Conservation (phyloP, 2,113 vertebrate genomes). For the Eleginops maclovinus region DNA sequence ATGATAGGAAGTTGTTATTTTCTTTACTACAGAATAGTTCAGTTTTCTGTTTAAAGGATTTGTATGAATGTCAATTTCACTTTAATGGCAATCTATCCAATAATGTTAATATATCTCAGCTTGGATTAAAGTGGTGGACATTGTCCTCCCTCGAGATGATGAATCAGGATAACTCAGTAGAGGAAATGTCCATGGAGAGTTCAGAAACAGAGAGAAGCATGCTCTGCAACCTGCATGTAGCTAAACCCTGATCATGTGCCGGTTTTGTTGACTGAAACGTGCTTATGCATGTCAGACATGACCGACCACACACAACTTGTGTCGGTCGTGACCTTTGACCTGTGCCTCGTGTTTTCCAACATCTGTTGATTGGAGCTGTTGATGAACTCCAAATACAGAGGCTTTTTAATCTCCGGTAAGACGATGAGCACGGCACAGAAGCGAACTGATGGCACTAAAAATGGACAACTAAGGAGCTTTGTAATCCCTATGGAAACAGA, state of each 20-base stretch:
- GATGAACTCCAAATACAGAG: constrained; percentile 10
- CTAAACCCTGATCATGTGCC: background rate
- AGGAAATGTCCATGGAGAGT: too few relatives aligned
- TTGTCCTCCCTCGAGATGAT: too few relatives aligned
- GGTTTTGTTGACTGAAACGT: background rate
- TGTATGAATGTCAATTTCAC: too few relatives aligned
- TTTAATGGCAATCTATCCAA: too few relatives aligned
- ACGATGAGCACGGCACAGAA: background rate
- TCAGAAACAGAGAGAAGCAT: background rate
- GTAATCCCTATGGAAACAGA: constrained; percentile 17
- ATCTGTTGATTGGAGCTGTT: constrained; percentile 21
- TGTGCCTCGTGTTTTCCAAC: constrained; percentile 5
- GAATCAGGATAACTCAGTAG: too few relatives aligned
- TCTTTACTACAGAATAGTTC: too few relatives aligned
- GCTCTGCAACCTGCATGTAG: background rate
- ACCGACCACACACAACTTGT: background rate
- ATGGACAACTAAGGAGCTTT: constrained; percentile 45
- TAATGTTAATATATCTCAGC: too few relatives aligned
- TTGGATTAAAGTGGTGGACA: too few relatives aligned
- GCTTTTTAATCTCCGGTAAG: constrained; percentile 37
- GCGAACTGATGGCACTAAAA: constrained; percentile 21
- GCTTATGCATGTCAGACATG: background rate
- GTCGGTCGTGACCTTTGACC: background rate
- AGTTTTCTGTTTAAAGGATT: too few relatives aligned
- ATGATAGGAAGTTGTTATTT: too few relatives aligned